Conservation (phyloP, 1,140 invertebrate genomes). For the Drosophila pandora region DNA sequence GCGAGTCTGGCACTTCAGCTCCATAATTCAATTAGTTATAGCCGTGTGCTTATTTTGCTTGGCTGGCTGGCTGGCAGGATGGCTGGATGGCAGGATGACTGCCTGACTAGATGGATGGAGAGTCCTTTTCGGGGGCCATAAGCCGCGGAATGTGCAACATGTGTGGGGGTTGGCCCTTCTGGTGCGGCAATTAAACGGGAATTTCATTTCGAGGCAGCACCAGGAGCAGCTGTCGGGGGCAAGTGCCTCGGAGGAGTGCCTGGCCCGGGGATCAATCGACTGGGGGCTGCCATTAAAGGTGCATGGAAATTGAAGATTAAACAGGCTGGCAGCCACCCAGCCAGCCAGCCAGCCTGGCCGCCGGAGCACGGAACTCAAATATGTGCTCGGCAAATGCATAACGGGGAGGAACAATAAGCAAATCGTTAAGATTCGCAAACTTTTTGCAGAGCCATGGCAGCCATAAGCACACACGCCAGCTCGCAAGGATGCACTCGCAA, state of each 20-base stretch:
- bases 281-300: constrained; percentile 1
- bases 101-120: background rate
- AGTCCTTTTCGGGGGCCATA: background rate
- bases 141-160: constrained; percentile 28
- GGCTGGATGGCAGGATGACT: background rate
- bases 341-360: background rate
- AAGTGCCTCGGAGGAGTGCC: background rate
- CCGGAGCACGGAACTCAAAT: constrained; percentile 16
- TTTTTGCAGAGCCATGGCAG: constrained; percentile 34
- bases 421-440: constrained; percentile 73
- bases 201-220: constrained; percentile 50
- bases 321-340: no score
- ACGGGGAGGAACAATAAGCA: constrained; percentile 65
- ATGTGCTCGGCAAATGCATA: constrained; percentile 60
- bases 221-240: constrained; percentile 3
- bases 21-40: constrained; percentile 74
- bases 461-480: background rate
- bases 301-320: background rate
- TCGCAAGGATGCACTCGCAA: background rate
- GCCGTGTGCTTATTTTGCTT: constrained; percentile 45
- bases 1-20: constrained; percentile 30
- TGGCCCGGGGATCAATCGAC: background rate
- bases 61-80: background rate
- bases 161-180: constrained; percentile 16
- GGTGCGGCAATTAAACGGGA: constrained; percentile 51